Evolutionary conservation across 2,888 invertebrate genomes (phyloP), one percentile per base, ranked within the genome.

Genomic region (Synergus itoensis): DNA sequence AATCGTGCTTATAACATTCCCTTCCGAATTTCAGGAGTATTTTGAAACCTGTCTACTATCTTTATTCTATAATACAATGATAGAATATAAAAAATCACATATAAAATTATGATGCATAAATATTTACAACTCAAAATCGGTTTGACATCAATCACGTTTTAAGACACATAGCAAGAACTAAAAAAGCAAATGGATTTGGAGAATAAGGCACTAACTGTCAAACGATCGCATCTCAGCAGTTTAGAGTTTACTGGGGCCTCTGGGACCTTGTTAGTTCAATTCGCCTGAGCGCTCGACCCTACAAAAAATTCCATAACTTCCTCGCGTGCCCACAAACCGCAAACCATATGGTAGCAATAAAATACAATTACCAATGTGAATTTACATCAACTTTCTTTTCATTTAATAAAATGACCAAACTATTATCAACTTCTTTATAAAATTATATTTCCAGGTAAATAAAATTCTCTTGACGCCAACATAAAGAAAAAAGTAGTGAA

Each of bases 251-350:
- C 87, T 85, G 85, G 85, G 90, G 87, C 92, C 92, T 88, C 80
- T 80, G 92, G 91, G 92, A 92, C 84, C 92, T 92, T 92, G 91
- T 92, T 92, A 92, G 90, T 88, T 89, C 88, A 87, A 87, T 86
- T 89, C 88, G 88, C 89, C 83, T 84, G 84, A 86, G 81, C 83
- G 85, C 83, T 81, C 81, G 64, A 65, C 79, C 79, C 81, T 82
- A 79, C 81, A 80, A 81, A 79, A 82, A 79, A 69, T 79, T 67
- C 63, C 48, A 41, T n/a, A 45, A n/a, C 36, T 36, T 53, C n/a
- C 48, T 48, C 45, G 14, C 18, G 12, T 67, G 48, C 28, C 2
- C 53, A 53, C 48, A 73, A 60, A 21, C 4, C 18, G 4, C 21
- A 60, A 21, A 60, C 60, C 64, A 73, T 53, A 45, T 48, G 28